Base-by-base conservation (phyloP, 2,888 invertebrate species). In the Steromphala cineraria region DNA sequence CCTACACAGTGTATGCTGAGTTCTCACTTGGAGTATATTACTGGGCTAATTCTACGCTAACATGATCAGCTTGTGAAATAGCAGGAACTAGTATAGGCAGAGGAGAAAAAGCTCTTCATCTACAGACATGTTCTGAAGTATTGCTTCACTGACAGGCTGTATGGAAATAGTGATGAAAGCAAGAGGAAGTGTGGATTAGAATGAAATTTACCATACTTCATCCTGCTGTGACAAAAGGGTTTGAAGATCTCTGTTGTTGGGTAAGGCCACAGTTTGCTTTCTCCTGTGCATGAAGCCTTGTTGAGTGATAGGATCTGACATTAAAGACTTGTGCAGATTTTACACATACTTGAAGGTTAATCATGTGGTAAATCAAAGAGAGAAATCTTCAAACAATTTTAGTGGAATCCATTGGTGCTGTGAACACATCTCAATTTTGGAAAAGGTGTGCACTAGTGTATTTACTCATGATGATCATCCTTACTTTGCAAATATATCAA, bases 11-110 rank as follows among this genome's bases (percentile, higher is more conserved):
- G 10, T 28, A 31, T 24, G 62, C 24, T 24, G 62, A 28, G 28
- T 62, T 28, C 62, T 28, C 62, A 62, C 62, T 62, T 28, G 17
- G 28, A 62, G 62, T 62, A 62, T 62, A 28, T 62, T 13, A 28
- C 62, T 62, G 62, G 15, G 21, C 62, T 62, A 62, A 62, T 62
- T 62, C 21, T 24, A 62, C 28, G 5, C 28, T 62, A 62, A 62
- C 62, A 62, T 62, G 28, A 62, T 62, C 62, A 62, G 62, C 62
- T 62, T 62, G 62, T 62, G 62, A 62, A 62, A 62, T 62, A 10
- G 24, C 62, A 17, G 28, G 62, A 28, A 62, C 28, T 24, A 62
- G 62, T 15, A 62, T 62, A 19, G 17, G 62, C 62, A 62, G 28
- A 17, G 17, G 28, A 15, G 62, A 24, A 62, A 56, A 62, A 24